Evolutionary conservation across 2,888 invertebrate genomes (phyloP).

Genomic region (Trissolcus brochymenae): DNA sequence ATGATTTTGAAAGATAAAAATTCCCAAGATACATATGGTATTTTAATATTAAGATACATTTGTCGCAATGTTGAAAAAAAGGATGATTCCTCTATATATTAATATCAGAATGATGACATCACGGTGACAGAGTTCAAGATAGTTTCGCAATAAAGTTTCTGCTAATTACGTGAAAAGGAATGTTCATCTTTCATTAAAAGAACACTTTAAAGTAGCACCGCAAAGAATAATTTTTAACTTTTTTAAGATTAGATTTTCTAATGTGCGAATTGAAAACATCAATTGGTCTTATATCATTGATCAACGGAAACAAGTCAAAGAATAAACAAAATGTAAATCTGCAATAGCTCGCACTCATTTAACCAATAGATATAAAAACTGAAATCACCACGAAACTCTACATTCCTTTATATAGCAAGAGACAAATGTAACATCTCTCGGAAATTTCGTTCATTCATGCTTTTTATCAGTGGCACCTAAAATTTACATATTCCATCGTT

Average conservation of each 20-base stretch:
- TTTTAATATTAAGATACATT: too few relatives aligned
- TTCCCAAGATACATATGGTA: too few relatives aligned
- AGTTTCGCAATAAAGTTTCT: slow-evolving; percentile 1
- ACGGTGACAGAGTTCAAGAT: too few relatives aligned
- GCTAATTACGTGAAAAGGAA: slow-evolving; percentile 4
- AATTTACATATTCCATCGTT: too few relatives aligned
- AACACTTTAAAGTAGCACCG: not conserved
- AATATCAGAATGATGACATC: slow-evolving; percentile 3
- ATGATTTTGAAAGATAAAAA: too few relatives aligned
- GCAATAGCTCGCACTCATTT: not conserved
- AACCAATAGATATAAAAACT: not conserved
- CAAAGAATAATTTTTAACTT: not conserved
- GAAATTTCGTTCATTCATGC: too few relatives aligned
- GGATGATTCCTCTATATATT: not conserved
- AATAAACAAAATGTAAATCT: not conserved
- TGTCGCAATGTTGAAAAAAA: not conserved
- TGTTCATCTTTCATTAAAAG: not conserved
- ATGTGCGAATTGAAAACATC: not conserved
- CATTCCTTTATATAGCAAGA: too few relatives aligned
- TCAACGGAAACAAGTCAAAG: not conserved
- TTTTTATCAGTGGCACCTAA: too few relatives aligned
- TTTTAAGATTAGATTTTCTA: not conserved
- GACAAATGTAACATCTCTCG: too few relatives aligned
- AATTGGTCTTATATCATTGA: not conserved
- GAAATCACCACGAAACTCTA: too few relatives aligned